Evolutionary conservation across 2,888 invertebrate genomes (phyloP).

Genomic region (Timandra comae): DNA sequence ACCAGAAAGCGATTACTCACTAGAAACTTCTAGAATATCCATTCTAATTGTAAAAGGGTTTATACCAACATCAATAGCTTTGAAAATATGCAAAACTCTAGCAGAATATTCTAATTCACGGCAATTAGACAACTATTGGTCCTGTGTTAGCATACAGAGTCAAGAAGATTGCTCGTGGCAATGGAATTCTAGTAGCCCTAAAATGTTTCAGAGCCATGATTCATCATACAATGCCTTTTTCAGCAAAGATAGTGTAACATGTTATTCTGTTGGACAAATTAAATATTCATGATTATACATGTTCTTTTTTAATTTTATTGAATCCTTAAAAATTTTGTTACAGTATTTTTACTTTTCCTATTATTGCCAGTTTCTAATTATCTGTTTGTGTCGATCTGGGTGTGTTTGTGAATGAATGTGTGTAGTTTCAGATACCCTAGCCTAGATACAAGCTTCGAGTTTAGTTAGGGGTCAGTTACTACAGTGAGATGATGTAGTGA

Average conservation of each 20-base stretch:
- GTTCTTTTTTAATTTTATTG: slow-evolving; percentile 9
- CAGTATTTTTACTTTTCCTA: no score
- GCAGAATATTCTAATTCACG: slow-evolving; percentile 38
- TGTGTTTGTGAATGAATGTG: no score
- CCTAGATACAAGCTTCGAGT: no score
- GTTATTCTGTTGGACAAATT: slow-evolving; percentile 56
- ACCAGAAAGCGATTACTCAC: slow-evolving; percentile 43
- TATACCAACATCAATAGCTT: slow-evolving; percentile 37
- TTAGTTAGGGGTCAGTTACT: no score
- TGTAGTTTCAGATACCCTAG: no score
- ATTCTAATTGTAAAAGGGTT: slow-evolving; percentile 50
- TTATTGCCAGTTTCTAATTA: no score
- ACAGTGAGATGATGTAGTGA: no score
- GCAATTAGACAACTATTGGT: slow-evolving; percentile 49
- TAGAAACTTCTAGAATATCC: slow-evolving; percentile 48
- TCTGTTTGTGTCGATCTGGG: no score
- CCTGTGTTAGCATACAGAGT: slow-evolving; percentile 52
- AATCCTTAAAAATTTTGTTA: no score
- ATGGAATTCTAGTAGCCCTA: slow-evolving; percentile 39
- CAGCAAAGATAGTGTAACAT: slow-evolving; percentile 28
- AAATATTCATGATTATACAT: slow-evolving; percentile 45
- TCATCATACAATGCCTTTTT: slow-evolving; percentile 53
- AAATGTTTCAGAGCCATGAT: slow-evolving; percentile 56
- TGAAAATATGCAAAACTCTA: slow-evolving; percentile 35
- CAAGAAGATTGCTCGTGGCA: slow-evolving; percentile 52